phyloP scores from a whole-genome alignment of 1,140 invertebrate genomes.

The Euwallacea similis region DNA sequence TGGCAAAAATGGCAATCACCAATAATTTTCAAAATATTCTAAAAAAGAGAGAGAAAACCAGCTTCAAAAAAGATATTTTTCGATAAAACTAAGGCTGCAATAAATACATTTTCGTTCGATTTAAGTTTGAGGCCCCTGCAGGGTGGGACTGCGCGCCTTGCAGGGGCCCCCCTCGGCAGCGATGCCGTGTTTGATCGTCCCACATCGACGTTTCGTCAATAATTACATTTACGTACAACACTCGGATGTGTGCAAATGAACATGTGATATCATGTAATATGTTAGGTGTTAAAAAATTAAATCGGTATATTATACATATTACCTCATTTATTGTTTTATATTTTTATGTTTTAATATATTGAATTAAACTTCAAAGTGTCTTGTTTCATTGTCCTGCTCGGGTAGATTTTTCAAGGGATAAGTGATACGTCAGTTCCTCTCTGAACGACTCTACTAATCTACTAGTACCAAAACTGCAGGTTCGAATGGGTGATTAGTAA shows the following conservation, averaged over 20 bases:
- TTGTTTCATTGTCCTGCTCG: not conserved
- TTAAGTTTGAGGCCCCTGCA: not conserved
- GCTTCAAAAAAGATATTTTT: constrained; percentile 45
- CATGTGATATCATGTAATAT: constrained; percentile 57
- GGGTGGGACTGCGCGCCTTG: constrained; percentile 17
- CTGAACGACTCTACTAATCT: no score
- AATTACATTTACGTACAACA: constrained; percentile 55
- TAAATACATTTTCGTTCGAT: constrained; percentile 34
- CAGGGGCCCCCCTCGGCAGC: not conserved
- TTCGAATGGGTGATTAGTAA: no score
- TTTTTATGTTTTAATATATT: constrained; percentile 52
- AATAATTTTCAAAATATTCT: constrained; percentile 37
- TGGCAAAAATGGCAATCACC: constrained; percentile 45
- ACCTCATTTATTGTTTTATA: constrained; percentile 53
- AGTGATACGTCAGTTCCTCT: no score
- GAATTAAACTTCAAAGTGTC: constrained; percentile 38
- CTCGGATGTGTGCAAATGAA: constrained; percentile 55
- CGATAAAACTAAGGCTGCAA: constrained; percentile 51
- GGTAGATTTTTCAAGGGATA: no score
- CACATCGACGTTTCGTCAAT: constrained; percentile 56
- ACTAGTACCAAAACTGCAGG: no score
- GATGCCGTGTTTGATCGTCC: constrained; percentile 39
- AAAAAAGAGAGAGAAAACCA: constrained; percentile 37
- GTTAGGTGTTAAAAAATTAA: constrained; percentile 56
- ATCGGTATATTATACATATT: constrained; percentile 56